A percentile compares a stretch with the other conserved stretches of the same genome.
Evolutionary conservation across 2,113 vertebrate species (phyloP).

Genomic region (Megaleporinus macrocephalus): DNA sequence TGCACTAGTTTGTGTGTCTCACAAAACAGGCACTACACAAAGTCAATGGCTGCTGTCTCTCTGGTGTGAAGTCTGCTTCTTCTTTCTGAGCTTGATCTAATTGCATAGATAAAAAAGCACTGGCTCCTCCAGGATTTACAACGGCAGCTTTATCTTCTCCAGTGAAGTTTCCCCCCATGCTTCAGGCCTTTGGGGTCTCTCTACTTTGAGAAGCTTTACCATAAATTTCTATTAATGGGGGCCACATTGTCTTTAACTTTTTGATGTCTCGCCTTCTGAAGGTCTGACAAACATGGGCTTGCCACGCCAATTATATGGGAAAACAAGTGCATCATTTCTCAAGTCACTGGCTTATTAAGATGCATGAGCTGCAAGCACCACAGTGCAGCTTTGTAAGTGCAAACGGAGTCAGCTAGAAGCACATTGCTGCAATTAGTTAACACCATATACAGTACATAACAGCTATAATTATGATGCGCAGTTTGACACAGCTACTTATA

Average conservation of each 20-base stretch:
- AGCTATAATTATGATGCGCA: conserved; percentile 40
- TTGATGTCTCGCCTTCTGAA: neutral
- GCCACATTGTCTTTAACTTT: neutral
- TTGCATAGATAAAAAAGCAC: conserved; percentile 44
- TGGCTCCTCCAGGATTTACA: conserved; percentile 39
- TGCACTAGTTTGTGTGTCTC: neutral
- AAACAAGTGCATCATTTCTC: neutral
- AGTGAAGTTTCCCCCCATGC: neutral
- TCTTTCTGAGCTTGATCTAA: conserved; percentile 32
- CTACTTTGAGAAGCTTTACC: conserved; percentile 17
- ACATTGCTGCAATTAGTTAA: conserved; percentile 25
- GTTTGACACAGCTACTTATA: conserved; percentile 40
- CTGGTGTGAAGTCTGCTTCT: conserved; percentile 17
- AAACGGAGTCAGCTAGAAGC: neutral
- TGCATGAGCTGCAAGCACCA: neutral
- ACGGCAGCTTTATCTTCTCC: conserved; percentile 21
- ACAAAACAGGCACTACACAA: conserved; percentile 29
- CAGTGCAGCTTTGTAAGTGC: neutral
- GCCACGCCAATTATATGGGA: neutral
- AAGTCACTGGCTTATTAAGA: conserved; percentile 18
- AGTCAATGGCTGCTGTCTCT: conserved; percentile 39
- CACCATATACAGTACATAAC: conserved; percentile 30
- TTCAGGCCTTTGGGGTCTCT: neutral
- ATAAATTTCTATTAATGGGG: neutral
- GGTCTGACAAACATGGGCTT: neutral